phyloP scores from a whole-genome alignment of 2,888 invertebrate genomes.

The Ophraella communa region DNA sequence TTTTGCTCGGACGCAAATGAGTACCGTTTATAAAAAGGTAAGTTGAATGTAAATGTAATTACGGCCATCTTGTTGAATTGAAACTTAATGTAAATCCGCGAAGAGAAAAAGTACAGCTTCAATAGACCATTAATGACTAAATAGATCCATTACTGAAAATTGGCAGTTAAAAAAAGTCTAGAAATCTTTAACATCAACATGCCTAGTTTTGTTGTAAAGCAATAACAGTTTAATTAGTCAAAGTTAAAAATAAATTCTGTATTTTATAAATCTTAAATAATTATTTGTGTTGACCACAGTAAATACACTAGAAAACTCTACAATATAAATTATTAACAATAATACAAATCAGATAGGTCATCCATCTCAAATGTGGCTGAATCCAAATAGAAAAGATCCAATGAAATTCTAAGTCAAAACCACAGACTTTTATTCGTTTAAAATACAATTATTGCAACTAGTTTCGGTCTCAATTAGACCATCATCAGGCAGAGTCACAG shows the following conservation, averaged over 20 bases:
- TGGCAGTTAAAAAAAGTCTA: not conserved
- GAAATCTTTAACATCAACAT: not conserved
- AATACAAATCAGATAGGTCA: no score
- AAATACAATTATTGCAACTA: no score
- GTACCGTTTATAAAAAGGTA: not conserved
- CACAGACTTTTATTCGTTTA: no score
- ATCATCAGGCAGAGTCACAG: no score
- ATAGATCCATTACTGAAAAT: not conserved
- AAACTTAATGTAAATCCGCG: not conserved
- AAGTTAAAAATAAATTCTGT: not conserved
- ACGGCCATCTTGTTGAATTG: not conserved
- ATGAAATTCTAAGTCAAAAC: no score
- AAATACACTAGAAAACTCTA: no score
- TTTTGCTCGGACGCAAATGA: not conserved
- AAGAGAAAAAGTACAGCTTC: not conserved
- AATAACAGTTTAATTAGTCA: not conserved
- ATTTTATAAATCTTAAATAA: no score
- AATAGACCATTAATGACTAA: constrained; percentile 2
- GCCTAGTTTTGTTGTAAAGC: not conserved
- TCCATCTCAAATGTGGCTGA: no score
- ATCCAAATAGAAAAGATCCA: no score
- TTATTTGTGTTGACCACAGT: no score
- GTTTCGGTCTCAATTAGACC: no score
- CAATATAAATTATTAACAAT: no score
- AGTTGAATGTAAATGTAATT: not conserved